phyloP scores from a whole-genome alignment of 2,113 vertebrate species.

The Rhabdomys dilectus region DNA sequence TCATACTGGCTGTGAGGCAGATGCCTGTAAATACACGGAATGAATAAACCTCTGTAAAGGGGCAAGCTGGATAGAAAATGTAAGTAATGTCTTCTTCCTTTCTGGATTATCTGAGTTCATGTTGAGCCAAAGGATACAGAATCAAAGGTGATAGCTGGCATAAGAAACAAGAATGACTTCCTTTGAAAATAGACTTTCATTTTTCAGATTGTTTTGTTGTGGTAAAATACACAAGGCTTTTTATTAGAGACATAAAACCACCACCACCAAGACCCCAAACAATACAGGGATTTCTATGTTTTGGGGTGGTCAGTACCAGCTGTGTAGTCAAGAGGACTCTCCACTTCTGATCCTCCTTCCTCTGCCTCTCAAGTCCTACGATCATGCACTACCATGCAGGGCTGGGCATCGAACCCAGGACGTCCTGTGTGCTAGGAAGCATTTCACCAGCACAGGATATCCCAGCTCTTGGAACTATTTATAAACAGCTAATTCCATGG shows the following conservation, averaged over 20 bases:
- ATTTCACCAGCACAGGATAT: background rate
- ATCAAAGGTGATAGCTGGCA: background rate
- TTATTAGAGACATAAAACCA: background rate
- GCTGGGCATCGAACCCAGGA: background rate
- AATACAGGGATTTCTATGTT: background rate
- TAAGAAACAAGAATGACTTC: background rate
- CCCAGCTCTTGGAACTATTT: background rate
- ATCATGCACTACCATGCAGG: background rate
- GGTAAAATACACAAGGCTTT: background rate
- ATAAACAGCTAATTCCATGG: too few relatives aligned
- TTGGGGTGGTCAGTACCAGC: background rate
- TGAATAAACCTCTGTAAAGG: background rate
- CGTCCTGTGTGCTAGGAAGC: background rate
- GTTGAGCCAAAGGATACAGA: background rate
- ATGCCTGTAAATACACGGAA: background rate
- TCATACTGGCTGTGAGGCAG: background rate
- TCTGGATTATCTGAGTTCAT: background rate
- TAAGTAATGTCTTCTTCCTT: slow-evolving; percentile 10
- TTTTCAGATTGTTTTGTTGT: background rate
- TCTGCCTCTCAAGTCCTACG: background rate
- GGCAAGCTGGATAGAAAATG: background rate
- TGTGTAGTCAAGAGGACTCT: too few relatives aligned
- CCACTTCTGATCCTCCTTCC: background rate
- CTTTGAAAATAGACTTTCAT: background rate
- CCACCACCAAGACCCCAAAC: background rate